phyloP scores from a whole-genome alignment of 2,888 invertebrate species.

The Cacoxenus indagator region DNA sequence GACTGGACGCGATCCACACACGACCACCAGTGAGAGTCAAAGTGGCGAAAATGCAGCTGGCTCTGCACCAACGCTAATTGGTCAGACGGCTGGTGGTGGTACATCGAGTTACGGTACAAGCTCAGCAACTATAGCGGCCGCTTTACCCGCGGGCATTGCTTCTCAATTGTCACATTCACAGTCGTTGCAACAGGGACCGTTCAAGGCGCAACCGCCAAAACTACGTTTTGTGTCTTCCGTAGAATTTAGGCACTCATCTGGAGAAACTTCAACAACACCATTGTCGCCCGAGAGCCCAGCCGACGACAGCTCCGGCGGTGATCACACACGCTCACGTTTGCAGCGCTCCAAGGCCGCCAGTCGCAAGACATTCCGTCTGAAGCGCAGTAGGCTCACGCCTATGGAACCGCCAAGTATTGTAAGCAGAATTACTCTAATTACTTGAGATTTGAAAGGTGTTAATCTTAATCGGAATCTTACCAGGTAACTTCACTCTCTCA shows the following conservation, averaged over 20 bases:
- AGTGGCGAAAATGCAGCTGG: conserved; percentile 65
- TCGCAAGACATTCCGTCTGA: conserved; percentile 90
- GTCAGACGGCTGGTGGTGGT: conserved; percentile 45
- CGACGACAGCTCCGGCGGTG: conserved; percentile 77
- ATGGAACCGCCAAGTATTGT: conserved; percentile 75
- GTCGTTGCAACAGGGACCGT: conserved; percentile 69
- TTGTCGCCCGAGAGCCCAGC: conserved; percentile 81
- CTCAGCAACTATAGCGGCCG: conserved; percentile 53
- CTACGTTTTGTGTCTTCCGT: conserved; percentile 86
- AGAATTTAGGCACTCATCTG: conserved; percentile 84
- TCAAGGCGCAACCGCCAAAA: conserved; percentile 75
- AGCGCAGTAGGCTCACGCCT: conserved; percentile 78
- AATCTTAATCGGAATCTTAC: neutral
- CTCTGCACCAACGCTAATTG: conserved; percentile 62
- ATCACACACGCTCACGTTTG: conserved; percentile 76
- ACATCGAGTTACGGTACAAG: conserved; percentile 51
- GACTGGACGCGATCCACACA: conserved; percentile 72
- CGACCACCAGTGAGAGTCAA: conserved; percentile 69
- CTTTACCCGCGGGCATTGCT: conserved; percentile 65
- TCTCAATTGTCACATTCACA: conserved; percentile 71
- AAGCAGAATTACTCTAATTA: conserved; percentile 27
- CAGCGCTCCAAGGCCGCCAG: conserved; percentile 95
- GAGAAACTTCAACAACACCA: conserved; percentile 83
- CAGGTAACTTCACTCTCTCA: conserved; percentile 56
- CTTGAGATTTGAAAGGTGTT: neutral